Percentiles rank a stretch among this genome's conserved stretches.
phyloP scores from a whole-genome alignment of 2,113 vertebrate species.

The Bubalus kerabau region DNA sequence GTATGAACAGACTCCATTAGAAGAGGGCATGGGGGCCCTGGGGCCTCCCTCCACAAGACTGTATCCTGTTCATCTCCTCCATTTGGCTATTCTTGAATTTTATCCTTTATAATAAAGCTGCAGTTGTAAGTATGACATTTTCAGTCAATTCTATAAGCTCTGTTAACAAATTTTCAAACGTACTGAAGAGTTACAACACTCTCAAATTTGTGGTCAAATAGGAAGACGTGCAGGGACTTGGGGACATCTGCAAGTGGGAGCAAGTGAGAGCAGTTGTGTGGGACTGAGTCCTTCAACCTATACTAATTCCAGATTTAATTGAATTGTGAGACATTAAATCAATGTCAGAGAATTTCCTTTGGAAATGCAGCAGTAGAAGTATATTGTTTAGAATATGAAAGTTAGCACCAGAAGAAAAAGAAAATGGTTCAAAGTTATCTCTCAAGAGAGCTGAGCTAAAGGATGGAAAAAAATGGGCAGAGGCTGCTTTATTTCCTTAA shows the following conservation, averaged over 20 bases:
- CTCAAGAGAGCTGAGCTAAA: not conserved
- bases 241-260: not conserved
- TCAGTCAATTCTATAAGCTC: not conserved
- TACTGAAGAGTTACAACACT: not conserved
- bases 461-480: not conserved
- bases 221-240: not conserved
- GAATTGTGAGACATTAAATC: not conserved
- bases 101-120: not conserved
- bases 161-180: not conserved
- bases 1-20: not conserved
- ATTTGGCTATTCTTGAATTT: not conserved
- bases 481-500: not conserved
- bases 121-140: not conserved
- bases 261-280: not conserved
- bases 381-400: not conserved
- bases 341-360: not conserved
- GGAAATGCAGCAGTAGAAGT: not conserved
- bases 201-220: not conserved
- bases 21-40: not conserved
- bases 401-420: not conserved
- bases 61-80: not conserved
- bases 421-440: not conserved
- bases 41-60: not conserved
- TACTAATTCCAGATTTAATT: not conserved
- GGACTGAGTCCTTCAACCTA: not conserved